Percentiles rank a stretch among this genome's conserved stretches.
Evolutionary conservation across 2,888 invertebrate species (phyloP).

Genomic region (Agonopterix alstromeriana): DNA sequence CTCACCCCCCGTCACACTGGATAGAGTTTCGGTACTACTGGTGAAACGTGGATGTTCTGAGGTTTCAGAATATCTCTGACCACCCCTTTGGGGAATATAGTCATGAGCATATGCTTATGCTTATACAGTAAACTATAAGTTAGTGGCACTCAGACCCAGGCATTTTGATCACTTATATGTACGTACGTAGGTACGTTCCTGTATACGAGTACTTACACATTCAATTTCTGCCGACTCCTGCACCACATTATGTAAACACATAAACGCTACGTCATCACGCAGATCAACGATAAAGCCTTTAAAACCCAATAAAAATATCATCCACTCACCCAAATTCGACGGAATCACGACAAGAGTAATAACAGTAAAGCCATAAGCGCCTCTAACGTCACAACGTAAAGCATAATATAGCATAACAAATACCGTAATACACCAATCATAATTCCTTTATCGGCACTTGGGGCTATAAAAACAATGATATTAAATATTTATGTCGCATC

Average conservation of each 20-base stretch:
- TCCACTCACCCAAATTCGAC: conserved; percentile 26
- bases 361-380: conserved; percentile 33
- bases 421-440: conserved; percentile 41
- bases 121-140: no score
- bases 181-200: no score
- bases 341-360: conserved; percentile 27
- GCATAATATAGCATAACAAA: conserved; percentile 36
- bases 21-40: no score
- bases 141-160: no score
- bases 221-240: neutral
- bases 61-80: no score
- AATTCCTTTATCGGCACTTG: conserved; percentile 49
- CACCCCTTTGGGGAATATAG: no score
- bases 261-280: conserved; percentile 3
- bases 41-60: no score
- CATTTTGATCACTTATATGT: no score
- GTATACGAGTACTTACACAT: no score
- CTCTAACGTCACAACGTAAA: conserved; percentile 34
- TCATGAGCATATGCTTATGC: no score
- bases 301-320: conserved; percentile 38
- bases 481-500: conserved; percentile 42
- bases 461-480: conserved; percentile 32
- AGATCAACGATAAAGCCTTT: conserved; percentile 25
- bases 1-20: no score
- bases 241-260: neutral